Base-by-base conservation (phyloP, 2,797 vertebrate genomes). In the Vultur gryphus region DNA sequence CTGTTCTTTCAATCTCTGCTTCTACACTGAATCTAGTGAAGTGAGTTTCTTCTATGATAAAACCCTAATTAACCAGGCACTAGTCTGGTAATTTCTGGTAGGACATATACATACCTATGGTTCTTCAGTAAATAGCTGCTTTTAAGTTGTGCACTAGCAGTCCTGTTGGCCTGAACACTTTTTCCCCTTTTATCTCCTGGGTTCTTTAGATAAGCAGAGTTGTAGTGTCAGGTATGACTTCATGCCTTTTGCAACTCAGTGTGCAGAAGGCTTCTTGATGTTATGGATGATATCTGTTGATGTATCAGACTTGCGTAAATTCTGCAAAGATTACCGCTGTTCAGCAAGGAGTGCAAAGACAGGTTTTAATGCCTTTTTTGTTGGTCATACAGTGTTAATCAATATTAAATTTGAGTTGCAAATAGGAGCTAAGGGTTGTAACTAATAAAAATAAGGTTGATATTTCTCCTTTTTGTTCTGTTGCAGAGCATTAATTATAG, bases 371-470 rank as follows among this genome's bases (percentile, higher is more conserved):
- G n/a, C 9, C 12, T 46, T 39, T 59, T 79, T 26, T 39, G 17
- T 55, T 83, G 39, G 18, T 20, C 37, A 11, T 79, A 44, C 7
- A 57, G 18, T 58, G 44, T 71, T 84, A 79, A 85, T 91, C 33
- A 62, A 20, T 81, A 43, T 62, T 87, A 81, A 81, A 83, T 92
- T 87, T 71, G 24, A 62, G n/a, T 80, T 95, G 51, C 31, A 89
- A 80, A 62, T 70, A 66, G 62, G 25, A 84, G 21, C 35, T 49
- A 43, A 57, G 25, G 1, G 6, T 65, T 84, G 16, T 52, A 79
- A 75, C 43, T 62, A 72, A 55, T 23, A 58, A 71, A 69, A 91
- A 44, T 33, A 80, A 87, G 16, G 41, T 66, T 87, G 31, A 12
- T 86, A 17, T 70, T 86, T 87, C 29, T 92, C 23, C 16, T 55